A percentile compares a stretch with the other conserved stretches of the same genome.
phyloP scores from a whole-genome alignment of 2,888 invertebrate genomes.

The Ochropacha duplaris region DNA sequence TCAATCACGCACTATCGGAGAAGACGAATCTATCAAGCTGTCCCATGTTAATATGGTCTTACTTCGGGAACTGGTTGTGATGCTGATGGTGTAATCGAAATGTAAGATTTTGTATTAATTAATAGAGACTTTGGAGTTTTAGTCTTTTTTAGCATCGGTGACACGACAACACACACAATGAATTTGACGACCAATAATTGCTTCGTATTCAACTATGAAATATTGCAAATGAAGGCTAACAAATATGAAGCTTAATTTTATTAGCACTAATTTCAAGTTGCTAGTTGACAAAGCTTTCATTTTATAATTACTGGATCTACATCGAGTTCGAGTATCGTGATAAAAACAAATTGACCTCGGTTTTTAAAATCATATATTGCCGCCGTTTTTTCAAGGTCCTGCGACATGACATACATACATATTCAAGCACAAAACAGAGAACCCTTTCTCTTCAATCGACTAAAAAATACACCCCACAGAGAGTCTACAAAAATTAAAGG shows the following conservation, averaged over 20 bases:
- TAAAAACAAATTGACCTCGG: too few species aligned
- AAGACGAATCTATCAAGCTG: conserved; percentile 49
- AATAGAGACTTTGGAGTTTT: not conserved
- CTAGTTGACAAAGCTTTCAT: too few species aligned
- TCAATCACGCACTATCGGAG: conserved; percentile 60
- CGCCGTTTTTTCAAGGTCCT: too few species aligned
- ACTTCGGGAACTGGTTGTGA: conserved; percentile 1
- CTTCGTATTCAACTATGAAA: not conserved
- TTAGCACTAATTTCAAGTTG: too few species aligned
- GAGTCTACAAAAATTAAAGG: conserved; percentile 11
- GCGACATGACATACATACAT: too few species aligned
- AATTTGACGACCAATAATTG: not conserved
- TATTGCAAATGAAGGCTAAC: too few species aligned
- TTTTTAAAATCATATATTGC: too few species aligned
- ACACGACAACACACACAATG: not conserved
- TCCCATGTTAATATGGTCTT: conserved; percentile 38
- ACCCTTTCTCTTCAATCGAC: not conserved
- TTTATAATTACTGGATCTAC: too few species aligned
- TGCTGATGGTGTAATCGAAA: conserved; percentile 3
- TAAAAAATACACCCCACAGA: conserved; percentile 9
- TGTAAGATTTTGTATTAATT: not conserved
- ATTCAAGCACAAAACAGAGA: not conserved
- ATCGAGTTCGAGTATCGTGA: too few species aligned
- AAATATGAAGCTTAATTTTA: too few species aligned
- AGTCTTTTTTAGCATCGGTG: not conserved